Percentiles rank a stretch among this genome's conserved stretches.
These are phyloP conservation scores for Latheticus oryzae DNA, from an alignment of 2,888 invertebrate genomes.

Conservation along the genomic window DNA sequence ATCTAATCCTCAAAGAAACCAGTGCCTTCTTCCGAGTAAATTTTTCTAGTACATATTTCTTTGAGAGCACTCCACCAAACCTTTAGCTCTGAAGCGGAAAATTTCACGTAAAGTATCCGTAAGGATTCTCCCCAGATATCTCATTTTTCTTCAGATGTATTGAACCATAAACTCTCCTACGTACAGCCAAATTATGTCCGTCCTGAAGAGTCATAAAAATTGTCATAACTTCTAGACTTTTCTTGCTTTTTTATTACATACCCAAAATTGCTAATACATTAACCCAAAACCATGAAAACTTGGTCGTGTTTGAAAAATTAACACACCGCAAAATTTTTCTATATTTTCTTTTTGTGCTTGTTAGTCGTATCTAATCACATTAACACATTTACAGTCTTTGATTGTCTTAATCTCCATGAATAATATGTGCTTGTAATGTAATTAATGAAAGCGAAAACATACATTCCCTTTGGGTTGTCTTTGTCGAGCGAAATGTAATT, in stretches of 20 bases:
- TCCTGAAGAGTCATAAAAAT: constrained; percentile 9
- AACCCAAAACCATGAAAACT: constrained; percentile 14
- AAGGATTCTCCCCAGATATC: constrained; percentile 10
- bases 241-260: constrained; percentile 1
- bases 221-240: constrained; percentile 2
- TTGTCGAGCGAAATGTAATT: constrained; percentile 40
- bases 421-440: constrained; percentile 44
- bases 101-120: constrained; percentile 6
- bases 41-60: constrained; percentile 2
- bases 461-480: constrained; percentile 42
- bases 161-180: constrained; percentile 4
- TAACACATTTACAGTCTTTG: constrained; percentile 44
- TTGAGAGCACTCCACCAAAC: not conserved
- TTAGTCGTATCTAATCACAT: constrained; percentile 43
- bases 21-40: not conserved
- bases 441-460: constrained; percentile 44
- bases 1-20: too few species aligned
- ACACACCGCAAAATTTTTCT: too few species aligned
- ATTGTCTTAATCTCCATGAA: constrained; percentile 44
- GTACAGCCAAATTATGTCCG: constrained; percentile 7
- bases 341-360: constrained; percentile 14
- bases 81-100: constrained; percentile 6
- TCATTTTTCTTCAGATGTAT: constrained; percentile 13
- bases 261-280: constrained; percentile 21
- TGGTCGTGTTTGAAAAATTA: constrained; percentile 14